phyloP scores from a whole-genome alignment of 2,797 vertebrate species.

The Syngnathus rostellatus region DNA sequence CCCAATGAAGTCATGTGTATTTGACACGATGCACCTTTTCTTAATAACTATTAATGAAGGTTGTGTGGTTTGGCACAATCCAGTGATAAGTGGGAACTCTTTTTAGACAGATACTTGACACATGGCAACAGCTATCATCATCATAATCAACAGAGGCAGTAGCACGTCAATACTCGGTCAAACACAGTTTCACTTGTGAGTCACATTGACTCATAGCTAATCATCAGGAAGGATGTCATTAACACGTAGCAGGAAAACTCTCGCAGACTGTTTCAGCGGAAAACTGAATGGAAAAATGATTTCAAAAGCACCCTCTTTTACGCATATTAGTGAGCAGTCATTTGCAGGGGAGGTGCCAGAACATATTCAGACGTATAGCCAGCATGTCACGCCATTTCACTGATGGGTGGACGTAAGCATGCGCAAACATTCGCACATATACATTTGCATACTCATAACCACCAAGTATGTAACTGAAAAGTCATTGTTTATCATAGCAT shows the following conservation, averaged over 20 bases:
- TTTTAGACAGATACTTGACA: neutral
- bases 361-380: too few relatives aligned
- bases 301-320: neutral
- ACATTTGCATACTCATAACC: too few relatives aligned
- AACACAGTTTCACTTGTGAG: neutral
- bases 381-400: too few relatives aligned
- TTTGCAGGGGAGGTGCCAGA: neutral
- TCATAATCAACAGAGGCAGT: neutral
- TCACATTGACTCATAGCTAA: neutral
- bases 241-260: neutral
- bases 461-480: too few relatives aligned
- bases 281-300: neutral
- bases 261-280: neutral
- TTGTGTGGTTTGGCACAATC: neutral
- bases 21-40: neutral
- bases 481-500: too few relatives aligned
- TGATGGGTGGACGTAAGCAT: too few relatives aligned
- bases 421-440: too few relatives aligned
- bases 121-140: neutral
- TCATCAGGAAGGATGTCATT: constrained; percentile 4
- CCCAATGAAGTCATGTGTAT: too few relatives aligned
- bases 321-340: neutral
- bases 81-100: neutral
- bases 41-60: neutral
- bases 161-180: neutral